phyloP scores from a whole-genome alignment of 2,113 vertebrate genomes.

The Prochilodus magdalenae region DNA sequence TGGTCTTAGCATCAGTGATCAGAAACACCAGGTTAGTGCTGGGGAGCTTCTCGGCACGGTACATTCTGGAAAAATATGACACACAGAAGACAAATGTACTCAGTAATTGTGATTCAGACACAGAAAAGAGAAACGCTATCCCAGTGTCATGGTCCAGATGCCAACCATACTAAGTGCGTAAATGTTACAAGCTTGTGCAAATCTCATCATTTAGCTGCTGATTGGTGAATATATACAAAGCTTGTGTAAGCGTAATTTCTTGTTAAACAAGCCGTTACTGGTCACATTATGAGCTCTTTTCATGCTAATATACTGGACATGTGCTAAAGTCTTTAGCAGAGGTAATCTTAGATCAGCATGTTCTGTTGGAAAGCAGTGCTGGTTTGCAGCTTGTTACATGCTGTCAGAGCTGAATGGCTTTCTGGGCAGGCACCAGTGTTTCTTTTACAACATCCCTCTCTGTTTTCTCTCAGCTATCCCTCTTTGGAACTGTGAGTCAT shows the following conservation, averaged over 20 bases:
- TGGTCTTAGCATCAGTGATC: constrained; percentile 91
- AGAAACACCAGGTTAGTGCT: constrained; percentile 96
- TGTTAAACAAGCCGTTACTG: constrained; percentile 30
- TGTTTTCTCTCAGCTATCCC: constrained; percentile 41
- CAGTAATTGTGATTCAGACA: not conserved
- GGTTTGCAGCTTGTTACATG: constrained; percentile 57
- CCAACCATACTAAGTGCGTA: not conserved
- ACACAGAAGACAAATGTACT: not conserved
- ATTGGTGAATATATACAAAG: constrained; percentile 38
- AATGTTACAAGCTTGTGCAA: constrained; percentile 23
- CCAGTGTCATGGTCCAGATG: not conserved
- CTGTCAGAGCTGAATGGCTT: constrained; percentile 52
- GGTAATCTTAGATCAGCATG: constrained; percentile 52
- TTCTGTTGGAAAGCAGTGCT: constrained; percentile 45
- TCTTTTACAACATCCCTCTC: constrained; percentile 52
- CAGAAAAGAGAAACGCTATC: not conserved
- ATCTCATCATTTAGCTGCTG: constrained; percentile 33
- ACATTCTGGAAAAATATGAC: constrained; percentile 73
- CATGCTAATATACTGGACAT: constrained; percentile 35
- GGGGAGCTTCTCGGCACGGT: constrained; percentile 92
- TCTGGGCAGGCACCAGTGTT: constrained; percentile 43
- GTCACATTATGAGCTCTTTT: not conserved
- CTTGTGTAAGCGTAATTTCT: constrained; percentile 21
- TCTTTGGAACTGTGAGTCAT: constrained; percentile 48
- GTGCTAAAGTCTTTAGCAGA: constrained; percentile 54